These are phyloP conservation scores for Amblyraja radiata DNA, from an alignment of 2,797 vertebrate genomes.

Conservation along the genomic window DNA sequence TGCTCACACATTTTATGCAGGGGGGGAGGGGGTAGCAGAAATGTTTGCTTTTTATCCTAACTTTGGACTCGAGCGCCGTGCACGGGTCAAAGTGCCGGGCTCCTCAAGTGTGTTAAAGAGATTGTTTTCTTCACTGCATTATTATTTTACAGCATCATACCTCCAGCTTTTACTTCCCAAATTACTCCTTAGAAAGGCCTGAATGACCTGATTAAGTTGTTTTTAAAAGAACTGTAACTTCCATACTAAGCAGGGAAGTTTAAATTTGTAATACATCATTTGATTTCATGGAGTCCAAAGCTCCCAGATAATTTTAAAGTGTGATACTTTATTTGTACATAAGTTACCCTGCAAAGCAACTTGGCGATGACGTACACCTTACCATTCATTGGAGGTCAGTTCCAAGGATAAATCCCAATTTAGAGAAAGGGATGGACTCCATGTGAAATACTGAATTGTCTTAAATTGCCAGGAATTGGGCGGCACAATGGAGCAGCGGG, in stretches of 20 bases:
- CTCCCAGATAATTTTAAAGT: background rate
- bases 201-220: background rate
- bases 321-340: background rate
- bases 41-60: background rate
- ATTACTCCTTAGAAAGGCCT: background rate
- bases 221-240: background rate
- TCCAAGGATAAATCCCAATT: background rate
- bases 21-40: no score
- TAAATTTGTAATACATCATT: background rate
- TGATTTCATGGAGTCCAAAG: background rate
- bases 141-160: no score
- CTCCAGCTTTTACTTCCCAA: background rate
- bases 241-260: background rate
- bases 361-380: background rate
- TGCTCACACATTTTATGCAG: background rate
- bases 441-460: background rate
- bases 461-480: background rate
- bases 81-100: background rate
- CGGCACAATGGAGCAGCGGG: no score
- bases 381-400: background rate
- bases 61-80: background rate
- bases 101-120: background rate
- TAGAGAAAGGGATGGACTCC: background rate
- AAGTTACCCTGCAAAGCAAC: background rate
- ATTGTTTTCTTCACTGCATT: background rate